Base-by-base conservation (phyloP, 1,140 invertebrate species). In the Drosophila sechellia region DNA sequence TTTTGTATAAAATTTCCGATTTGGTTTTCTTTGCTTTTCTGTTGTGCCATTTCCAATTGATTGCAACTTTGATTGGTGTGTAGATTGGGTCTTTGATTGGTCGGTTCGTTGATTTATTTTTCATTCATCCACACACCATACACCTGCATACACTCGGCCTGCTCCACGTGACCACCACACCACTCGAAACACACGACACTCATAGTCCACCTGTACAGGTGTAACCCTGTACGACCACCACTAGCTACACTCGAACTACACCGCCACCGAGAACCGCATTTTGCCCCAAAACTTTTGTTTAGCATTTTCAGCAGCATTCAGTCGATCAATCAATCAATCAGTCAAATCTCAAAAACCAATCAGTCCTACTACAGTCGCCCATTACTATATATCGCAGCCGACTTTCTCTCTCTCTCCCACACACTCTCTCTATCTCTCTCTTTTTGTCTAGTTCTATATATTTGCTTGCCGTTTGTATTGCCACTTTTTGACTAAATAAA, bases 281-380 rank as follows among this genome's bases (percentile, higher is more conserved):
- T 50, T 50, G 34, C 34, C 57, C 52, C 58, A 27, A 25, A 27
- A 55, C 56, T 59, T 85, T 81, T 81, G 73, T 70, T 81, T 81
- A 75, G 81, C 75, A 81, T 81, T 86, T 77, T 86, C 66, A 86
- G 79, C 84, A 74, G 79, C 83, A 84, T 58, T 77, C 71, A 75
- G 48, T 54, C 61, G 56, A 71, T 53, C 70, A 76, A 74, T 77
- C 42, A 43, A 37, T 37, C 73, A 75, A 56, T 76, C 72, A 76
- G 27, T 59, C 71, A 76, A 75, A 65, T 61, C 66, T 53, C 35
- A 40, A 73, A 76, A 77, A 72, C 71, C 81, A 86, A 81, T 81
- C 79, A 81, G 79, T 74, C 79, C 81, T 81, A 89, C 81, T 81
- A 89, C 79, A 86, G 74, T 85, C 81, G 81, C 75, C 81, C 81